Conservation (phyloP, 2,888 invertebrate genomes). For the Listrodromus nycthemerus region DNA sequence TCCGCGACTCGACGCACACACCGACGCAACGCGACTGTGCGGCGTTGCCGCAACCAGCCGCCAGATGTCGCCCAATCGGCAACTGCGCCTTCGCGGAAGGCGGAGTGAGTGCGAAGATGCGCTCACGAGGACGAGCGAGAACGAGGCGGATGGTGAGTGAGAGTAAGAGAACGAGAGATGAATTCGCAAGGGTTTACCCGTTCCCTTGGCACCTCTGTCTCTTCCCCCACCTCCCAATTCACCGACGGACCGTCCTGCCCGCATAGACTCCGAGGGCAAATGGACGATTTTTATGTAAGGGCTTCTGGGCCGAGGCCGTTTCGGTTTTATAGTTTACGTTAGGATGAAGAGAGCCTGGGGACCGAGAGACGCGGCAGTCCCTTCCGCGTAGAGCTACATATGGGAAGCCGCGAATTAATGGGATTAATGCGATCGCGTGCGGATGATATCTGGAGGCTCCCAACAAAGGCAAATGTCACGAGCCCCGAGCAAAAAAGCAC, state of each 20-base stretch:
- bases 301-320: constrained; percentile 50
- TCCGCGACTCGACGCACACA: constrained; percentile 48
- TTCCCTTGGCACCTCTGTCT: constrained; percentile 26
- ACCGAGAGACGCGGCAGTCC: constrained; percentile 12
- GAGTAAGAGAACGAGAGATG: constrained; percentile 30
- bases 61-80: constrained; percentile 52
- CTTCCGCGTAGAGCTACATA: not conserved
- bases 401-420: constrained; percentile 15
- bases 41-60: constrained; percentile 40
- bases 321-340: constrained; percentile 49
- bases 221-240: not conserved
- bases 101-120: not conserved
- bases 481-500: not conserved
- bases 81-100: constrained; percentile 30
- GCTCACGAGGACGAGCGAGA: not conserved
- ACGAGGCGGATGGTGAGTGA: not conserved
- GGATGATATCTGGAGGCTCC: constrained; percentile 6
- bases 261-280: constrained; percentile 11
- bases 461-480: not conserved
- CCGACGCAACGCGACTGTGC: constrained; percentile 34
- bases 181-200: constrained; percentile 37
- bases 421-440: constrained; percentile 29
- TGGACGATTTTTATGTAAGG: constrained; percentile 46
- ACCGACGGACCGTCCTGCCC: not conserved
- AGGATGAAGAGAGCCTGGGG: constrained; percentile 44